These are phyloP conservation scores for Cabera pusaria DNA, from an alignment of 2,888 invertebrate genomes.

Conservation along the genomic window DNA sequence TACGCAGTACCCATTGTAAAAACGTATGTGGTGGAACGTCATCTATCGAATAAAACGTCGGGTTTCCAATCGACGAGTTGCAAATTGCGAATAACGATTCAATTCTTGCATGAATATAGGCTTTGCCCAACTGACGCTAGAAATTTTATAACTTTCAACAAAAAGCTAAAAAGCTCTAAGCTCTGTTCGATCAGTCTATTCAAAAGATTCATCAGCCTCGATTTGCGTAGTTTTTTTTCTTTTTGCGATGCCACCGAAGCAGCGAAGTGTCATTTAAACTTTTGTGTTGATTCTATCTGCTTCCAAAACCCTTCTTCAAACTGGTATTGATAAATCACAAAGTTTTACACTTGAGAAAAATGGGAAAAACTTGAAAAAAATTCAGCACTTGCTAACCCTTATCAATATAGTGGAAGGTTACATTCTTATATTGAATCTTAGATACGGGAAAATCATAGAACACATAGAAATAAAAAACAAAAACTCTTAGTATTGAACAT, in stretches of 20 bases:
- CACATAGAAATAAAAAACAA: no score
- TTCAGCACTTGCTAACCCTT: conserved; percentile 48
- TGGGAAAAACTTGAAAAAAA: conserved; percentile 48
- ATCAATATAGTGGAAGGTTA: conserved; percentile 57
- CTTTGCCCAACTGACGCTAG: conserved; percentile 20
- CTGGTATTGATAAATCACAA: conserved; percentile 60
- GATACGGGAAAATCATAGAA: no score
- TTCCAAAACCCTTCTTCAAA: conserved; percentile 47
- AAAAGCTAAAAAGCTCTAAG: conserved; percentile 7
- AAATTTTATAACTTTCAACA: conserved; percentile 16
- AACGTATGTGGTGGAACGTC: conserved; percentile 4
- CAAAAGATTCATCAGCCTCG: conserved; percentile 10
- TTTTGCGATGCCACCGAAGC: conserved; percentile 16
- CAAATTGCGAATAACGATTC: conserved; percentile 33
- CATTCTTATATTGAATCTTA: no score
- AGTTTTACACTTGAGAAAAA: conserved; percentile 48
- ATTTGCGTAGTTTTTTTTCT: conserved; percentile 13
- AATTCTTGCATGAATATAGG: conserved; percentile 27
- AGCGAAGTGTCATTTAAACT: conserved; percentile 26
- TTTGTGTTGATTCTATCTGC: conserved; percentile 41
- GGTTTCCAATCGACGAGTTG: conserved; percentile 27
- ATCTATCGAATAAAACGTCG: conserved; percentile 18
- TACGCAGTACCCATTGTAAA: conserved; percentile 24
- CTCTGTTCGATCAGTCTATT: conserved; percentile 4
- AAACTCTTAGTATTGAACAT: no score